Evolutionary conservation across 2,888 invertebrate species (phyloP).

Genomic region (Linnaemya tessellans): DNA sequence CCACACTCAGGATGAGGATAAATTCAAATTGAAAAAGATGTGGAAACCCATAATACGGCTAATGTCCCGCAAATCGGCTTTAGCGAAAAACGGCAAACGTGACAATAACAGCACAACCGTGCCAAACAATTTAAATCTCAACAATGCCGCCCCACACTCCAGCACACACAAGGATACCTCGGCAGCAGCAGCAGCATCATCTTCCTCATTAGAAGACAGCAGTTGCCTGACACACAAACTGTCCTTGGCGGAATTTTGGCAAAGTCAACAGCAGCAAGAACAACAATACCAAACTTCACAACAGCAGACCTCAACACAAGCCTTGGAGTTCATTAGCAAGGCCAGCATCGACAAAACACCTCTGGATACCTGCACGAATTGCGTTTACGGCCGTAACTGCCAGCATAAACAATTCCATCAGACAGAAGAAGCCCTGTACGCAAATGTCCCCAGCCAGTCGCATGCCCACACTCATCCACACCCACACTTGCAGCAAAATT

Average conservation of each 20-base stretch:
- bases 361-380: slow-evolving; percentile 75
- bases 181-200: slow-evolving; percentile 27
- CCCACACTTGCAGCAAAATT: slow-evolving; percentile 36
- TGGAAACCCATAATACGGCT: slow-evolving; percentile 80
- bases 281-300: slow-evolving; percentile 28
- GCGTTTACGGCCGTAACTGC: slow-evolving; percentile 80
- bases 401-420: slow-evolving; percentile 81
- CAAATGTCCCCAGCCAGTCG: slow-evolving; percentile 47
- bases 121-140: slow-evolving; percentile 76
- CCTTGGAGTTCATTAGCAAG: slow-evolving; percentile 77
- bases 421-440: slow-evolving; percentile 53
- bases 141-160: slow-evolving; percentile 72
- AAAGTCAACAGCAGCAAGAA: slow-evolving; percentile 36
- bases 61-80: slow-evolving; percentile 74
- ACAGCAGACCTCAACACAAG: slow-evolving; percentile 37
- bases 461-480: slow-evolving; percentile 25
- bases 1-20: slow-evolving; percentile 67
- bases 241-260: slow-evolving; percentile 50
- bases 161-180: slow-evolving; percentile 70
- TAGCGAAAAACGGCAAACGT: slow-evolving; percentile 60
- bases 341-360: slow-evolving; percentile 79
- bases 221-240: slow-evolving; percentile 46
- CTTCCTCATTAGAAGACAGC: slow-evolving; percentile 47
- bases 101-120: slow-evolving; percentile 66
- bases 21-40: slow-evolving; percentile 78